phyloP scores from a whole-genome alignment of 2,113 vertebrate genomes.

The Platysternon megacephalum region DNA sequence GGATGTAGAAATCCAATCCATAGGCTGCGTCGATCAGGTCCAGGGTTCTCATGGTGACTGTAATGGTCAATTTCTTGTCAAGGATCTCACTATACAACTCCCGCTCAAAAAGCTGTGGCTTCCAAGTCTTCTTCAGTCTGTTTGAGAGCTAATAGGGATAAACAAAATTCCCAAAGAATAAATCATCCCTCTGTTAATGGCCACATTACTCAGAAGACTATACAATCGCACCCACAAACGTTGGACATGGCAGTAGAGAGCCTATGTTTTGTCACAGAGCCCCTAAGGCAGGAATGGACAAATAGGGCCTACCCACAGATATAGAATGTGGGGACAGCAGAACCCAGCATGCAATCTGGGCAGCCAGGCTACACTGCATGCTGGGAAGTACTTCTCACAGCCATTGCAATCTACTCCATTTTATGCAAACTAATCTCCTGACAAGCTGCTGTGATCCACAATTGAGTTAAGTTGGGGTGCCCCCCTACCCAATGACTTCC shows the following conservation, averaged over 20 bases:
- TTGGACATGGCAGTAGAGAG: neutral
- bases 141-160: conserved; percentile 80
- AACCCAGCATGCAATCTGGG: neutral
- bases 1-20: conserved; percentile 96
- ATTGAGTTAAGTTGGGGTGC: neutral
- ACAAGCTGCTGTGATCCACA: neutral
- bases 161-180: neutral
- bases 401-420: neutral
- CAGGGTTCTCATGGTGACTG: conserved; percentile 88
- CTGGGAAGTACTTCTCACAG: neutral
- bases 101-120: conserved; percentile 88
- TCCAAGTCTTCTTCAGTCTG: conserved; percentile 89
- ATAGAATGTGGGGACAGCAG: neutral
- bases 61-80: conserved; percentile 85
- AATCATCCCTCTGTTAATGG: neutral
- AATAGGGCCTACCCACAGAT: neutral
- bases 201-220: neutral
- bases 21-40: conserved; percentile 90
- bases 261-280: neutral
- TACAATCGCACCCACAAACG: neutral
- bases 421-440: neutral
- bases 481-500: neutral
- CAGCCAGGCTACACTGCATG: neutral
- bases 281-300: neutral
- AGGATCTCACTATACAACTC: conserved; percentile 96